Evolutionary conservation across 2,888 invertebrate genomes (phyloP), one percentile per base, ranked within the genome.

Genomic region (Phymatocera aterrima): DNA sequence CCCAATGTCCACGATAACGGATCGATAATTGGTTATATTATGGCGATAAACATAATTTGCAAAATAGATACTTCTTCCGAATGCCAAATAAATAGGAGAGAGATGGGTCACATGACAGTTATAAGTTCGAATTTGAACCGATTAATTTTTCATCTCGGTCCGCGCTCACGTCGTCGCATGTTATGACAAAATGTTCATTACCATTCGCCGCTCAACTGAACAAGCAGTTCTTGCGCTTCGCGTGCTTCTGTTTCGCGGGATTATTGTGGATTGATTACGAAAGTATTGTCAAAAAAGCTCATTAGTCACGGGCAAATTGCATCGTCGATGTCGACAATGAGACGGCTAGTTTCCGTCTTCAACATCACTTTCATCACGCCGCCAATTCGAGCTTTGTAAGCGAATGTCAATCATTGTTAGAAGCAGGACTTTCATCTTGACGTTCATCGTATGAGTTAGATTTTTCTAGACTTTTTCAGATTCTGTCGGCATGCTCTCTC

Each of bases 401-500:
- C n/a, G n/a, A 60, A 60, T 60, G 28, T 6, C n/a, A 28, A 60
- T 15, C 60, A 60, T 15, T 34, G 61, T 28, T 31, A 10, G 31
- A n/a, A 61, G n/a, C 10, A 3, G 34, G 8, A 61, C 8, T n/a
- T 12, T n/a, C 28, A 21, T 21, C 18, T 64, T 18, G 34, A 68
- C 28, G 43, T 68, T 43, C 43, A 43, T 43, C 21, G 65, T 43
- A 64, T 18, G 15, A 64, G 15, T 43, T n/a, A 31, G 3, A 2
- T 61, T n/a, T n/a, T 61, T 34, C 60, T 70, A 88, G 40, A 88
- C 79, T 81, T 86, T 87, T 77, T 88, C 87, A 1, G 87, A 87
- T 79, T 94, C 94, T 0, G 94, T 94, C 1, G 93, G 93, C 86
- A 94, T 94, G 83, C 91, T 91, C 1, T 94, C 94, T 34, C 92